phyloP scores from a whole-genome alignment of 2,888 invertebrate species.

The Stenodema calcarata region DNA sequence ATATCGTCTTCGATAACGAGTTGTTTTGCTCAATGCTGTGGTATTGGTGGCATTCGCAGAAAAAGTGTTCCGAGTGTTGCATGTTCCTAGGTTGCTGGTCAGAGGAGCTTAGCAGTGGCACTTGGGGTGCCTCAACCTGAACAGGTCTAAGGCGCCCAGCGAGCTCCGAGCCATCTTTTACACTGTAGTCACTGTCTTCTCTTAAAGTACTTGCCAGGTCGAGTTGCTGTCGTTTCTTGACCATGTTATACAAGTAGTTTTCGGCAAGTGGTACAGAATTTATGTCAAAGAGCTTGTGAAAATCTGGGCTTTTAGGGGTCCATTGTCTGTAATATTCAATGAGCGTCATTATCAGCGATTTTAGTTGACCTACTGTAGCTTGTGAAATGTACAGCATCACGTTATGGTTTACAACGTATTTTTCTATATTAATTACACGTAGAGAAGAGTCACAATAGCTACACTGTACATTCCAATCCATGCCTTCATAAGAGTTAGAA shows the following conservation, averaged over 20 bases:
- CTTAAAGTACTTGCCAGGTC: neutral
- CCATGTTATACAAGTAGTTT: constrained; percentile 2
- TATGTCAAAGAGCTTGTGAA: neutral
- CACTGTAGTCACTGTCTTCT: constrained; percentile 16
- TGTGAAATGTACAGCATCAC: no score
- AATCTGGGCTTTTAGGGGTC: neutral
- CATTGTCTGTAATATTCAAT: constrained; percentile 2
- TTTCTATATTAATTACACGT: no score
- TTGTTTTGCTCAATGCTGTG: neutral
- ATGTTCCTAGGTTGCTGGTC: neutral
- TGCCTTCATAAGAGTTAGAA: no score
- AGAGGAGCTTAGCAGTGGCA: no score
- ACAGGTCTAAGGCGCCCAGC: neutral
- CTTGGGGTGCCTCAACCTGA: neutral
- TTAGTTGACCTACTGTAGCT: no score
- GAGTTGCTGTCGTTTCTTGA: neutral
- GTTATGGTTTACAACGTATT: no score
- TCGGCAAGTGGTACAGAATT: neutral
- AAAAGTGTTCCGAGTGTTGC: neutral
- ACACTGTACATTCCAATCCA: no score
- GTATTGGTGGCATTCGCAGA: neutral
- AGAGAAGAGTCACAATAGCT: no score
- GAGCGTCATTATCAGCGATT: no score
- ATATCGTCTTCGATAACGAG: neutral
- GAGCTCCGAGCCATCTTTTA: neutral